Percentiles rank a stretch among this genome's conserved stretches.
These are phyloP conservation scores for Malurus alboscapulatus DNA, from an alignment of 2,113 vertebrate genomes.

Conservation along the genomic window DNA sequence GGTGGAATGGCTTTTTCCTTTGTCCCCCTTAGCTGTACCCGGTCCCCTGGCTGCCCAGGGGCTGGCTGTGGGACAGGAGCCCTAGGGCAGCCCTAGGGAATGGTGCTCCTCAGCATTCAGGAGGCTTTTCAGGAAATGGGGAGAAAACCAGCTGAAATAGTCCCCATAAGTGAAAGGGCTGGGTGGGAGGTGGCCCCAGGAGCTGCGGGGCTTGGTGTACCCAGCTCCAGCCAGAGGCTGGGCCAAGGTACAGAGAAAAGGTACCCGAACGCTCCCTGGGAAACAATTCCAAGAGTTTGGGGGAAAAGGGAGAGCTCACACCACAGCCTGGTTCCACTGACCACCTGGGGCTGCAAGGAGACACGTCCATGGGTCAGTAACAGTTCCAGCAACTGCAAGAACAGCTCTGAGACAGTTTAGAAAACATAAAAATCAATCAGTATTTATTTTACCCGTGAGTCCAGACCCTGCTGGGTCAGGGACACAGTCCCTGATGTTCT, in stretches of 20 bases:
- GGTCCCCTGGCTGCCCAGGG: not conserved
- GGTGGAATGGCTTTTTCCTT: not conserved
- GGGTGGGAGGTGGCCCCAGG: not conserved
- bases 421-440: not conserved
- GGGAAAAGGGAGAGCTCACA: not conserved
- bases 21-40: not conserved
- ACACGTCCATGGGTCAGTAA: accelerated
- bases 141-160: not conserved
- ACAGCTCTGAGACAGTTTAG: not conserved
- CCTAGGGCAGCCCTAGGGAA: not conserved
- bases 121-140: not conserved
- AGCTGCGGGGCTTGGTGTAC: not conserved
- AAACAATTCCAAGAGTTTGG: accelerated
- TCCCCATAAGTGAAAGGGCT: not conserved
- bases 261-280: not conserved
- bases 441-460: conserved; percentile 18
- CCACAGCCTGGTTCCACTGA: not conserved
- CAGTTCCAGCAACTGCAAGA: not conserved
- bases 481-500: not conserved
- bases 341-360: not conserved
- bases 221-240: not conserved
- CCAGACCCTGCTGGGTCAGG: not conserved
- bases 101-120: not conserved
- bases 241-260: not conserved
- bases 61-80: not conserved